Evolutionary conservation across 2,113 vertebrate genomes (phyloP).

Genomic region (Orcinus orca): DNA sequence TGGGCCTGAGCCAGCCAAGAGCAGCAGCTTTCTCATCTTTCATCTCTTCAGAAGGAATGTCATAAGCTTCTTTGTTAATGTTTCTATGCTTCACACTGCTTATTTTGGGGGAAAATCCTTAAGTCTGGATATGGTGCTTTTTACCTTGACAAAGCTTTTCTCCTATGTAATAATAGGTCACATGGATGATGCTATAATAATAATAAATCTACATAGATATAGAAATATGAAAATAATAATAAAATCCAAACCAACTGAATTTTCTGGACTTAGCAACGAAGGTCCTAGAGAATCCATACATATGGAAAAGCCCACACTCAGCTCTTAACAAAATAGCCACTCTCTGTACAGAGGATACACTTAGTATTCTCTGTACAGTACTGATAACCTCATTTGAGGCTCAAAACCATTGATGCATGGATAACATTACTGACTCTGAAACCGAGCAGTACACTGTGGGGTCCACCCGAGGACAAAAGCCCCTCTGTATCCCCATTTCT

Average conservation of each 20-base stretch:
- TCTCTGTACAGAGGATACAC: background rate
- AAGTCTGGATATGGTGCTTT: background rate
- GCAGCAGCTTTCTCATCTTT: background rate
- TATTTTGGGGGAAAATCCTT: background rate
- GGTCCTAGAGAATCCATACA: background rate
- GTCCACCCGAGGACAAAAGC: background rate
- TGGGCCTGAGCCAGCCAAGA: background rate
- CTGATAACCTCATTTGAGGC: background rate
- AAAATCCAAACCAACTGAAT: background rate
- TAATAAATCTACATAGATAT: background rate
- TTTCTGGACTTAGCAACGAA: background rate
- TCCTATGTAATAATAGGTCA: background rate
- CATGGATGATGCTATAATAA: background rate
- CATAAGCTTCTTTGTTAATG: background rate
- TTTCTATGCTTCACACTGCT: background rate
- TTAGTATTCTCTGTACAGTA: background rate
- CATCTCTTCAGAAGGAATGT: constrained; percentile 10
- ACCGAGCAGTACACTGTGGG: background rate
- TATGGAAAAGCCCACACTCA: background rate
- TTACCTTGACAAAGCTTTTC: constrained; percentile 11
- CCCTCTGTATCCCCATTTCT: background rate
- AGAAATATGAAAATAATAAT: background rate
- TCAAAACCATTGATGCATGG: background rate
- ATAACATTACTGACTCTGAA: background rate
- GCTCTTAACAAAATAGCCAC: background rate